A percentile compares a stretch with the other conserved stretches of the same genome.
Conservation (phyloP, 1,140 invertebrate genomes). For the Drosophila biarmipes region DNA sequence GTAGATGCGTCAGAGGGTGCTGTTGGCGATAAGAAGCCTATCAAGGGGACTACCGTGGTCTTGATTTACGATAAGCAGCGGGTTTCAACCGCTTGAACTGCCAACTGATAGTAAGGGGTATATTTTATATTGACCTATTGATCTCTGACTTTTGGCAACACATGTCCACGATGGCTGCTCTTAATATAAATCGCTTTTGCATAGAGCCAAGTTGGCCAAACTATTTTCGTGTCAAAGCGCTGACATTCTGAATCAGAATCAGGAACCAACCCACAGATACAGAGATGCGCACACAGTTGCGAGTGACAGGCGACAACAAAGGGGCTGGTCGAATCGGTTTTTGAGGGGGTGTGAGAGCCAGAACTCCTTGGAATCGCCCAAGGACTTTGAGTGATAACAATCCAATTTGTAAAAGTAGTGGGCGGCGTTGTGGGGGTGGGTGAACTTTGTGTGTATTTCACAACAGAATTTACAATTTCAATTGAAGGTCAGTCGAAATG, state of each 20-base stretch:
- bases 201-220: slow-evolving; percentile 56
- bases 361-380: slow-evolving; percentile 29
- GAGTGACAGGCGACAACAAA: slow-evolving; percentile 70
- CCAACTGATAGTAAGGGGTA: background rate
- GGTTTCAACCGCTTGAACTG: slow-evolving; percentile 20
- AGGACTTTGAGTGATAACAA: slow-evolving; percentile 64
- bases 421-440: background rate
- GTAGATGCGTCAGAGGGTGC: slow-evolving; percentile 52
- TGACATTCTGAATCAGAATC: slow-evolving; percentile 39
- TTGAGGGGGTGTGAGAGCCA: slow-evolving; percentile 13
- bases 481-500: slow-evolving; percentile 27
- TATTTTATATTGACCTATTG: background rate
- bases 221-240: slow-evolving; percentile 55
- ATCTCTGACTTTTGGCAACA: slow-evolving; percentile 14
- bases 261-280: slow-evolving; percentile 9
- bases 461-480: slow-evolving; percentile 20
- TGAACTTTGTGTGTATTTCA: slow-evolving; percentile 5
- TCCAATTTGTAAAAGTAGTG: slow-evolving; percentile 56
- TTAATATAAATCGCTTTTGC: slow-evolving; percentile 55
- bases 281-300: slow-evolving; percentile 43
- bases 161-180: slow-evolving; percentile 32
- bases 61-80: slow-evolving; percentile 57
- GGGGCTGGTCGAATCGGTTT: slow-evolving; percentile 49
- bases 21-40: slow-evolving; percentile 54
- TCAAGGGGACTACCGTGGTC: slow-evolving; percentile 31